These are phyloP conservation scores for Diploptera punctata DNA, from an alignment of 2,888 invertebrate genomes.

Conservation along the genomic window DNA sequence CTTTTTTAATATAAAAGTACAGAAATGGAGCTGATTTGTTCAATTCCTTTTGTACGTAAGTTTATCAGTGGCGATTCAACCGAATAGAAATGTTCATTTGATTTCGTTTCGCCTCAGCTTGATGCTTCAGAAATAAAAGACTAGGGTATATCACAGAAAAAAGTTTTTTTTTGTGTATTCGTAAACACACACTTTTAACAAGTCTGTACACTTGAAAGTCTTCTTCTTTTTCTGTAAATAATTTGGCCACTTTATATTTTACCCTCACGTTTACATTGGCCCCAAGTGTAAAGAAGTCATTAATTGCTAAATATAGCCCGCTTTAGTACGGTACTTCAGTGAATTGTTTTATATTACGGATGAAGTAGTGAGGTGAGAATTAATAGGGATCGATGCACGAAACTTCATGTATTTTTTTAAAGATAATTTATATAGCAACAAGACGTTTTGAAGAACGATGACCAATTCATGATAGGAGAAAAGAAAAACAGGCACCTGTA, in stretches of 20 bases:
- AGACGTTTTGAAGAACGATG: too few species aligned
- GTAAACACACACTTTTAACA: conserved; percentile 13
- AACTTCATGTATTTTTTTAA: too few species aligned
- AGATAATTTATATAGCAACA: too few species aligned
- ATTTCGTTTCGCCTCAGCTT: conserved; percentile 7
- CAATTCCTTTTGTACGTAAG: conserved; percentile 35
- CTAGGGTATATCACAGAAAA: conserved; percentile 21
- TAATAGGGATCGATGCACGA: too few species aligned
- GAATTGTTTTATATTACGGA: too few species aligned
- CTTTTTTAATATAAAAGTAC: conserved; percentile 16
- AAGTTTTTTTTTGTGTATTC: background rate
- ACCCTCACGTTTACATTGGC: background rate
- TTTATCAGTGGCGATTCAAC: background rate
- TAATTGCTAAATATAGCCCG: too few species aligned
- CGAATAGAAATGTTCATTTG: background rate
- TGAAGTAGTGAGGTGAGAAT: too few species aligned
- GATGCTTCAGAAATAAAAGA: background rate
- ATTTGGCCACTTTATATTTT: background rate
- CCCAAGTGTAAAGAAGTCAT: conserved; percentile 1
- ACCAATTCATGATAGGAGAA: too few species aligned
- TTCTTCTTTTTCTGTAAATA: background rate
- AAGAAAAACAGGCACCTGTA: too few species aligned
- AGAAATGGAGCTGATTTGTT: conserved; percentile 14
- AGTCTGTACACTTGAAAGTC: conserved; percentile 1
- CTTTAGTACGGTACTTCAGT: too few species aligned